These are phyloP conservation scores for Xiphias gladius DNA, from an alignment of 2,113 vertebrate species.

Conservation along the genomic window DNA sequence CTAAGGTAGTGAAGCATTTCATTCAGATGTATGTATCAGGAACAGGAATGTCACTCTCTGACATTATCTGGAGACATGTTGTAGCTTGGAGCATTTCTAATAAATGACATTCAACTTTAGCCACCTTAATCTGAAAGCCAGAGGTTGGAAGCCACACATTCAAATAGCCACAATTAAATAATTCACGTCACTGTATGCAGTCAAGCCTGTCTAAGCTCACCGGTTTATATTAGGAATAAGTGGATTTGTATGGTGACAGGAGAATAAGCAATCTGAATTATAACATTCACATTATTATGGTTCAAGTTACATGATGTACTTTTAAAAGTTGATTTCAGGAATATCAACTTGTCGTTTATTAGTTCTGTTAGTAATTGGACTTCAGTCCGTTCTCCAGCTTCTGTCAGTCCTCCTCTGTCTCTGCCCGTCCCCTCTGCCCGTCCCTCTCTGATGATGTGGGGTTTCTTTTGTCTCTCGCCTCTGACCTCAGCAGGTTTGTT, in stretches of 20 bases:
- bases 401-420: conserved; percentile 8
- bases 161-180: background rate
- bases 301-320: background rate
- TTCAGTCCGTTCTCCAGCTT: background rate
- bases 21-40: background rate
- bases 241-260: background rate
- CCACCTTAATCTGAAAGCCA: background rate
- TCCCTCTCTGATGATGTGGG: conserved; percentile 82
- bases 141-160: background rate
- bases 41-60: background rate
- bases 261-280: background rate
- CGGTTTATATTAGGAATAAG: background rate
- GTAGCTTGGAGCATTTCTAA: background rate
- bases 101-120: background rate
- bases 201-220: background rate
- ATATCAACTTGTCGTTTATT: background rate
- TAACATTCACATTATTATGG: background rate
- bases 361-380: conserved; percentile 7
- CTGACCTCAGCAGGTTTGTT: conserved; percentile 84
- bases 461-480: conserved; percentile 82
- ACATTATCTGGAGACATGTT: background rate
- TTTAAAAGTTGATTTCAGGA: background rate
- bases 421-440: conserved; percentile 36
- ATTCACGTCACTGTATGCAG: background rate
- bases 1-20: background rate